These are phyloP conservation scores for Pocillopora grandis DNA, from an alignment of 92 coral and sea anemone species.

Conservation along the genomic window DNA sequence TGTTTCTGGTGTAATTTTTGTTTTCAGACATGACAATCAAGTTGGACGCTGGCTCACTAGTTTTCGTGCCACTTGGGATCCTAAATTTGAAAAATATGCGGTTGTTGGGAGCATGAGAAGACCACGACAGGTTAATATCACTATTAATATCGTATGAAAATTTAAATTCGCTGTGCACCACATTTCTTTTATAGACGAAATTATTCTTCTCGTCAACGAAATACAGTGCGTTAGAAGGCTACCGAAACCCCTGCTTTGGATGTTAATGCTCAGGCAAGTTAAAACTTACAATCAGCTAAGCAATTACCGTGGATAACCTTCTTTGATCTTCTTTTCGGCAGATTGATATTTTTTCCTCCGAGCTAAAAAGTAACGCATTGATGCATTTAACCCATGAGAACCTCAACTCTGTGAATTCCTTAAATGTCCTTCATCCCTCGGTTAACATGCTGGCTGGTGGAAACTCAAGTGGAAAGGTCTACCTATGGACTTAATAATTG, in stretches of 20 bases:
- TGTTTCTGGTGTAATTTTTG: no score
- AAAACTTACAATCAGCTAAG: no score
- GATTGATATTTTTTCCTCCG: conserved; percentile 87
- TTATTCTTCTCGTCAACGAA: no score
- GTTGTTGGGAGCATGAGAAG: conserved; percentile 88
- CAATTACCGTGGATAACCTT: no score
- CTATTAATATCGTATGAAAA: no score
- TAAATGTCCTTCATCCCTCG: conserved; percentile 86
- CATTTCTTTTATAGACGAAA: no score
- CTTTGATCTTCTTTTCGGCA: conserved; percentile 31
- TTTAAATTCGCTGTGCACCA: neutral
- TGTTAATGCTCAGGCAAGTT: neutral
- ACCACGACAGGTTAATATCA: conserved; percentile 63
- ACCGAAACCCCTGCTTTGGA: neutral
- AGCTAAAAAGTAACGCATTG: conserved; percentile 50
- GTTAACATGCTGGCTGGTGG: conserved; percentile 84
- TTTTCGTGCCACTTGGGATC: conserved; percentile 97
- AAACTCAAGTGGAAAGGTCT: conserved; percentile 96
- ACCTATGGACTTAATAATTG: conserved; percentile 73
- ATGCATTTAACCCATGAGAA: conserved; percentile 71
- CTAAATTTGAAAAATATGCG: conserved; percentile 70
- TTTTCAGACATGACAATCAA: conserved; percentile 74
- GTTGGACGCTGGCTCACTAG: conserved; percentile 91
- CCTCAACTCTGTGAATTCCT: conserved; percentile 78
- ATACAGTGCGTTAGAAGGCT: no score